These are phyloP conservation scores for Lasiommata megera DNA, from an alignment of 2,888 invertebrate species.

Conservation along the genomic window DNA sequence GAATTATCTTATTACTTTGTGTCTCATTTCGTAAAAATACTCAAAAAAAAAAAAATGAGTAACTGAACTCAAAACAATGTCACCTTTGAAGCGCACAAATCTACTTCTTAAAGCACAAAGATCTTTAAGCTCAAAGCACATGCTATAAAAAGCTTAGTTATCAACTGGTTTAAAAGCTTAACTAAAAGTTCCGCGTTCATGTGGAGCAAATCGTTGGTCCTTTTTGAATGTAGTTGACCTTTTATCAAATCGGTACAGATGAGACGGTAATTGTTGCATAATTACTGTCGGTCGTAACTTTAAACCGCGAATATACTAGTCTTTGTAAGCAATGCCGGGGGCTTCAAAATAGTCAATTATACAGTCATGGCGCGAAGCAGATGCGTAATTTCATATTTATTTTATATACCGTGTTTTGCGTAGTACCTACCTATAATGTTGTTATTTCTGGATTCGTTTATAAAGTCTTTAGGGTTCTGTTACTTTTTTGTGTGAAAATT, in stretches of 20 bases:
- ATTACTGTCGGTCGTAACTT: constrained; percentile 32
- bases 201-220: constrained; percentile 13
- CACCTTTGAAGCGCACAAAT: too few relatives aligned
- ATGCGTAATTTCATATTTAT: not conserved
- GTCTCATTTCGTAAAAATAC: too few relatives aligned
- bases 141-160: not conserved
- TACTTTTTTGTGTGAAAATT: too few relatives aligned
- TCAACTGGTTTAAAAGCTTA: not conserved
- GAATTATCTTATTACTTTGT: too few relatives aligned
- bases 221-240: constrained; percentile 30
- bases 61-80: too few relatives aligned
- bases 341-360: constrained; percentile 13
- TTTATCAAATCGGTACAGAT: constrained; percentile 23
- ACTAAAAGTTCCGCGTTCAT: constrained; percentile 16
- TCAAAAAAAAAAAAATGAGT: too few relatives aligned
- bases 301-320: constrained; percentile 12
- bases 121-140: too few relatives aligned
- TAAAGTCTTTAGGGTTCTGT: too few relatives aligned
- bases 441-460: too few relatives aligned
- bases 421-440: too few relatives aligned
- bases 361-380: not conserved
- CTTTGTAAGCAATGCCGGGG: not conserved
- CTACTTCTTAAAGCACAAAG: too few relatives aligned
- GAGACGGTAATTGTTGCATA: constrained; percentile 33
- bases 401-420: not conserved